Base-by-base conservation (phyloP, 2,113 vertebrate species). In the Hipposideros armiger region DNA sequence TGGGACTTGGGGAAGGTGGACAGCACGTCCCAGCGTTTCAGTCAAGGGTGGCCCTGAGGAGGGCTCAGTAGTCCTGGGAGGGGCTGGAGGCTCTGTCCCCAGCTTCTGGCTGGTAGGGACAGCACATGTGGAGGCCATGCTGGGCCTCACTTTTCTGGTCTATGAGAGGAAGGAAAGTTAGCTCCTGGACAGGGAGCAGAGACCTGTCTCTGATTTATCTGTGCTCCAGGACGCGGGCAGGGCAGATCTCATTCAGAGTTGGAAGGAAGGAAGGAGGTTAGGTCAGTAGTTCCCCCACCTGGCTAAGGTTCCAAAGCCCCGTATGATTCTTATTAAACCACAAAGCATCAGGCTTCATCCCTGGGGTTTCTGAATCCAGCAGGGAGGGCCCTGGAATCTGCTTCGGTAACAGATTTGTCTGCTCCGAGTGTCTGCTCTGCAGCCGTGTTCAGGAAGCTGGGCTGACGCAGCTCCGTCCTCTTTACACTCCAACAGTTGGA, bases 41-140 rank as follows among this genome's bases (percentile, higher is more conserved):
- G 2, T n/a, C 72, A 42, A 13, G 10, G 7, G 69, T 56, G 87
- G 52, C 36, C 40, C 20, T 5, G 11, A 52, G 56, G 42, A 73
- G 84, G 54, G 64, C 58, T 74, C 36, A 13, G 66, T 15, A 40
- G 40, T 11, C 9, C 20, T 45, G 36, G 66, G 6, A 47, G 36
- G 45, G 19, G 32, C 20, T 11, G 32, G 24, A 13, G 67, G 8
- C 47, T 19, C 1, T 4, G 2, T 7, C 10, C 17, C 15, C 32
- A 16, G 66, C 24, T 7, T 54, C 50, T 3, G 14, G 15, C 14
- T 7, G 45, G 45, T 56, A 7, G 24, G 62, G 60, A 56, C 69
- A 83, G n/a, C 14, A 8, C 30, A 2, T 3, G 10, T 16, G 5
- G 5, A 24, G 26, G 40, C 8, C 0, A 0, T 40, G 54, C 24